phyloP scores from a whole-genome alignment of 1,140 invertebrate species.

The Hydropsyche tenuis region DNA sequence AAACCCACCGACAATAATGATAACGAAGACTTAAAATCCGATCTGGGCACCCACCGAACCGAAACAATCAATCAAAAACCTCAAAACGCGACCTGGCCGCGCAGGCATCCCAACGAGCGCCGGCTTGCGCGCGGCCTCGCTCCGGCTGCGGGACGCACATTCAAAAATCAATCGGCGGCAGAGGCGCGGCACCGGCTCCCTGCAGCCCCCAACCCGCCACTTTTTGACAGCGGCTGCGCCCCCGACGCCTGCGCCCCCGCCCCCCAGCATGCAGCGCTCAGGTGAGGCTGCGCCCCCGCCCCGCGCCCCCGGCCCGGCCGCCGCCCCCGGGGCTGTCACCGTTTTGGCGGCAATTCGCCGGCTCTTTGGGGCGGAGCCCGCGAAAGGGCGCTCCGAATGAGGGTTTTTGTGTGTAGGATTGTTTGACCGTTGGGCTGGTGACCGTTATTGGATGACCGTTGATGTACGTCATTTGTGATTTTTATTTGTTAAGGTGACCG shows the following conservation, averaged over 20 bases:
- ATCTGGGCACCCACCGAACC: no score
- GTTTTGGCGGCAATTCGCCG: slow-evolving; percentile 7
- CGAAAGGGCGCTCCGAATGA: no score
- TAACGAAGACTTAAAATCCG: no score
- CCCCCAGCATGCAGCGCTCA: slow-evolving; percentile 28
- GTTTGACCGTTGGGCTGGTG: no score
- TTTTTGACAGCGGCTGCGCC: slow-evolving; percentile 62
- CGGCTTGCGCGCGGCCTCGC: neutral
- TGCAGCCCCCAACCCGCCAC: slow-evolving; percentile 56
- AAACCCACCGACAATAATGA: no score
- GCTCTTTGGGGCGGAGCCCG: no score
- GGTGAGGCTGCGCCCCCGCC: slow-evolving; percentile 12
- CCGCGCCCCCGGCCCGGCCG: neutral
- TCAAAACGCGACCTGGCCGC: neutral
- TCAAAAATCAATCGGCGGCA: slow-evolving; percentile 63
- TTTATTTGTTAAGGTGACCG: no score
- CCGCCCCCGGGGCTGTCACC: neutral
- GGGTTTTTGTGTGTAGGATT: no score
- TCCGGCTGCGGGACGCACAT: slow-evolving; percentile 52
- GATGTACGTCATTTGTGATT: no score
- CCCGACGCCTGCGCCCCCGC: slow-evolving; percentile 57
- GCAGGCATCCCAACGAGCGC: neutral
- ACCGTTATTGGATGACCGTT: no score
- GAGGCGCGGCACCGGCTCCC: slow-evolving; percentile 53
- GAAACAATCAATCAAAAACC: no score